Evolutionary conservation across 2,797 vertebrate genomes (phyloP), one percentile per base, ranked within the genome.

Genomic region (Lophius americanus): DNA sequence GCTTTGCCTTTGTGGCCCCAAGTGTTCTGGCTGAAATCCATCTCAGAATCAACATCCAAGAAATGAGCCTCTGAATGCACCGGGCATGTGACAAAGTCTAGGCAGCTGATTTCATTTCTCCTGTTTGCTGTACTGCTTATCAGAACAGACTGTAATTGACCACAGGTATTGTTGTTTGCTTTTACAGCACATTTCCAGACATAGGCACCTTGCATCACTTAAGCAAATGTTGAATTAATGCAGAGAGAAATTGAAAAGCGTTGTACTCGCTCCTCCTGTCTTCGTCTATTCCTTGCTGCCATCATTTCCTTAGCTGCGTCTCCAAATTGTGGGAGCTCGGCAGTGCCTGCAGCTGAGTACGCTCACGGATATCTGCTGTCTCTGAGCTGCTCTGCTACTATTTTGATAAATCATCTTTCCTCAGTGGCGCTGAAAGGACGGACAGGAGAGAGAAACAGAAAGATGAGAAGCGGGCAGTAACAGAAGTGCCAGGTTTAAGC

Each of bases 21-120:
- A 78, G 78, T 67, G 64, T 79, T 88, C 87, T 90, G 89, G 88
- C 85, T 61, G 62, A 71, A 82, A 76, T 90, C 88, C 86, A 86
- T 79, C 67, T 84, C 55, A 75, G 84, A 89, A 83, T 88, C 85
- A 79, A 86, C 86, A 80, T 89, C 84, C 73, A 83, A 80, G 81
- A 85, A 88, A 89, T 61, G 64, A 84, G 73, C 43, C 56, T 86
- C 57, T 75, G 82, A 88, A 77, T 74, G 85, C 79, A 61, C 52
- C 13, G 70, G 58, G 55, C 61, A 63, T 14, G 69, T 73, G 81
- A 65, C 69, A 66, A 68, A 76, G 63, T 81, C 72, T 76, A 55
- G 74, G 78, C 75, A 54, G 75, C 73, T 79, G 74, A 80, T 86
- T 82, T 83, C 85, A 86, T 88, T 85, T 79, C 72, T 85, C 73